A percentile compares a stretch with the other conserved stretches of the same genome.
These are phyloP conservation scores for Phyllotreta cruciferae DNA, from an alignment of 2,888 invertebrate species.

Conservation along the genomic window DNA sequence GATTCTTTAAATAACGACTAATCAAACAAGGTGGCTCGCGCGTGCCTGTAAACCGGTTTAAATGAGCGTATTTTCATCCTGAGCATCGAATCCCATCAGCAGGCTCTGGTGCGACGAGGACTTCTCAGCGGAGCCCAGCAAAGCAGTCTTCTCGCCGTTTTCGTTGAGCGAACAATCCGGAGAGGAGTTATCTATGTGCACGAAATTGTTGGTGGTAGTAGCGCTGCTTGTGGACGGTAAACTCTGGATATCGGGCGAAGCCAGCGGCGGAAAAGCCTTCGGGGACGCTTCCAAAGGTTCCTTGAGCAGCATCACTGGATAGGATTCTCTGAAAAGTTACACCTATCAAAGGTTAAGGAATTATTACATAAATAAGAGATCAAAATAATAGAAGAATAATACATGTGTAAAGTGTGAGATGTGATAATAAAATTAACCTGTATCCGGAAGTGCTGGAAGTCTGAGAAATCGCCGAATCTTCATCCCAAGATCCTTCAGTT, in stretches of 20 bases:
- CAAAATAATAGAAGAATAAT: neutral
- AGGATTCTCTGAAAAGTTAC: conserved; percentile 69
- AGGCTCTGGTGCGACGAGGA: conserved; percentile 81
- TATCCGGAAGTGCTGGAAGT: conserved; percentile 89
- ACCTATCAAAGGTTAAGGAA: conserved; percentile 20
- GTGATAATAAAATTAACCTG: conserved; percentile 46
- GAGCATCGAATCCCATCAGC: conserved; percentile 77
- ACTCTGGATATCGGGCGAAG: conserved; percentile 69
- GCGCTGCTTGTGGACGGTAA: conserved; percentile 64
- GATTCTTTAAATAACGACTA: no score
- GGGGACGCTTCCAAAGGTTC: conserved; percentile 56
- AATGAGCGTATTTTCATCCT: conserved; percentile 86
- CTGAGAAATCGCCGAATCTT: conserved; percentile 75
- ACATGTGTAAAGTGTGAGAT: no score
- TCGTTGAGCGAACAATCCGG: conserved; percentile 47
- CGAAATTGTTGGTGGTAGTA: conserved; percentile 61
- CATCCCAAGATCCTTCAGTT: conserved; percentile 81
- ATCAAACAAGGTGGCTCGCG: no score
- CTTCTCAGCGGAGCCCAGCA: conserved; percentile 63
- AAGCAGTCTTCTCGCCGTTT: conserved; percentile 67
- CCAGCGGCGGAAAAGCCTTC: conserved; percentile 65
- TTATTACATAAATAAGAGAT: neutral
- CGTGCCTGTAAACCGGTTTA: conserved; percentile 50
- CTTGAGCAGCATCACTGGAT: conserved; percentile 58
- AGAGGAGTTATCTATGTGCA: conserved; percentile 62